These are phyloP conservation scores for Xiphias gladius DNA, from an alignment of 2,113 vertebrate genomes.

Conservation along the genomic window DNA sequence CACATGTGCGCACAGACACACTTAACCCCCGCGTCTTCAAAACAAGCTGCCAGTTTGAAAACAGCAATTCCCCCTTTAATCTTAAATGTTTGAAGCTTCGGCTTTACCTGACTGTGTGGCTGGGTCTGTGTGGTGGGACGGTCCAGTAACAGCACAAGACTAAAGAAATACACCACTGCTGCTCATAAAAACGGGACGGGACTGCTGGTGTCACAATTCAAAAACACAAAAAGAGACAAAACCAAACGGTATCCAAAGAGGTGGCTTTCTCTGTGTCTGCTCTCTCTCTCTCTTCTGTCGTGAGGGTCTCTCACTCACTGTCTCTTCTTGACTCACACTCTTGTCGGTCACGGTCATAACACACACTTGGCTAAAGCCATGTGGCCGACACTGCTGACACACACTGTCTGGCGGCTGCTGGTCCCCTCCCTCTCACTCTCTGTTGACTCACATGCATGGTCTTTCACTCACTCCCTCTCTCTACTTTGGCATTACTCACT, in stretches of 20 bases:
- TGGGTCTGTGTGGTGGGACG: slow-evolving; percentile 8
- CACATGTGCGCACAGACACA: not conserved
- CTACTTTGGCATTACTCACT: not conserved
- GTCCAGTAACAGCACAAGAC: slow-evolving; percentile 44
- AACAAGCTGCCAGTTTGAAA: not conserved
- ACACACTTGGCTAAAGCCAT: slow-evolving; percentile 68
- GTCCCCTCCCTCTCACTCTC: slow-evolving; percentile 49
- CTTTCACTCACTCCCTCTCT: slow-evolving; percentile 24
- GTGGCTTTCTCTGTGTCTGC: slow-evolving; percentile 28
- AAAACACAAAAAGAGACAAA: slow-evolving; percentile 21
- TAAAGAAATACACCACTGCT: slow-evolving; percentile 25
- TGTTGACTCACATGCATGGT: slow-evolving; percentile 16
- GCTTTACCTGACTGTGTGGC: slow-evolving; percentile 58
- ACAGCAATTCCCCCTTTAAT: not conserved
- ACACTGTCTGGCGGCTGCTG: slow-evolving; percentile 61
- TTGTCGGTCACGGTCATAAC: slow-evolving; percentile 49
- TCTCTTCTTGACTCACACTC: slow-evolving; percentile 12
- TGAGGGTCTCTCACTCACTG: slow-evolving; percentile 41
- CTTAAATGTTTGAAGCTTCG: not conserved
- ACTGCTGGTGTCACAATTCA: slow-evolving; percentile 25
- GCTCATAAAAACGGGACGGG: slow-evolving; percentile 20
- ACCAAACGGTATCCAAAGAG: slow-evolving; percentile 44
- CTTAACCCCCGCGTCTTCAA: too few relatives aligned
- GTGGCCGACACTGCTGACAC: slow-evolving; percentile 70
- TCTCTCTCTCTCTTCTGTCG: slow-evolving; percentile 5